A percentile compares a stretch with the other conserved stretches of the same genome.
Evolutionary conservation across 2,888 invertebrate genomes (phyloP).

Genomic region (Caenorhabditis plicata): DNA sequence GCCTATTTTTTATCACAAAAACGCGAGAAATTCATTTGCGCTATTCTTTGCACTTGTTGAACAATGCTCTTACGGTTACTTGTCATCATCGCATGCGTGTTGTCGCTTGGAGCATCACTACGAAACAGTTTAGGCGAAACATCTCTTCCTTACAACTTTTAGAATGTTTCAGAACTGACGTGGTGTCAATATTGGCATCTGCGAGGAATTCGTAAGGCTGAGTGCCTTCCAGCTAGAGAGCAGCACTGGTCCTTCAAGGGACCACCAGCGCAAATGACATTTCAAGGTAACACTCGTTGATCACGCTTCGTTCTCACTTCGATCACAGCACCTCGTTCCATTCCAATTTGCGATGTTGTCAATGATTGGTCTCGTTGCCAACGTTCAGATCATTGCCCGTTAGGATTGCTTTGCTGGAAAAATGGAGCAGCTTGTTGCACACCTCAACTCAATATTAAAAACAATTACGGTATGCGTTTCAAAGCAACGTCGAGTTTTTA

Average conservation of each 20-base stretch:
- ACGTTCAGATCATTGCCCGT: conserved; percentile 20
- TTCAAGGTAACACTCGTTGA: no score
- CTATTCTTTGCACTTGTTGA: no score
- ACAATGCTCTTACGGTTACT: no score
- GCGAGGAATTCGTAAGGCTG: conserved; percentile 12
- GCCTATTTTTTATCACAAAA: no score
- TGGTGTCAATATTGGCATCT: conserved; percentile 30
- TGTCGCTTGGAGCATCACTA: no score
- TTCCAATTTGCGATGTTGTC: conserved; percentile 29
- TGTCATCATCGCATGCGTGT: no score
- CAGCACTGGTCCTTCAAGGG: conserved; percentile 5
- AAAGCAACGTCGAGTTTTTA: background rate
- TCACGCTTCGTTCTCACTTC: background rate
- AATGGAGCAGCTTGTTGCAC: conserved; percentile 25
- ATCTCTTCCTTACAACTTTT: no score
- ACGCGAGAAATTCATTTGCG: no score
- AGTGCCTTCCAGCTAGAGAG: conserved; percentile 10
- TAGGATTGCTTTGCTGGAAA: conserved; percentile 25
- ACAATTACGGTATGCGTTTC: background rate
- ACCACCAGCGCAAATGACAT: background rate
- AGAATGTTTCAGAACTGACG: conserved; percentile 19
- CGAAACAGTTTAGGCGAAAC: no score
- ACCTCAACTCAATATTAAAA: conserved; percentile 6
- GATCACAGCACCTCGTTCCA: conserved; percentile 4
- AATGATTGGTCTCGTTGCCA: conserved; percentile 26